Evolutionary conservation across 2,888 invertebrate species (phyloP), one percentile per base, ranked within the genome.

Genomic region (Gymnocheta viridis): DNA sequence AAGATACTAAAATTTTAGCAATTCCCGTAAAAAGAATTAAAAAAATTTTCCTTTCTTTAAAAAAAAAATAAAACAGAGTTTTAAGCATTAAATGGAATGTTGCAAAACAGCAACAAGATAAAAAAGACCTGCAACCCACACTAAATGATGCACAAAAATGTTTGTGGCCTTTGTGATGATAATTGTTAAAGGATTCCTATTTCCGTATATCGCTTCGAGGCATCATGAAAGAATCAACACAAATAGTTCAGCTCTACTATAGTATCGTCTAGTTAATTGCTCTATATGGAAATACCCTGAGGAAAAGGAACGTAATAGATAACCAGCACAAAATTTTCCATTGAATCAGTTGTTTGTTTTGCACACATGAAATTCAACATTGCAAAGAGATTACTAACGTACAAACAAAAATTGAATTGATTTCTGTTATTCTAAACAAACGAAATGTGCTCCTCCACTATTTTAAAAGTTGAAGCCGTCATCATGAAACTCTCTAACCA

Each of bases 131-230:
- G 49, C 58, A 70, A 77, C 67, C 76, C 72, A 77, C 76, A 77
- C 76, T 72, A 80, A 84, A 84, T 84, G 83, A 72, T 60, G 80
- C 80, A 76, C 83, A 72, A 72, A 76, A 84, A 80, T 83, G 83
- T 83, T 80, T 84, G 83, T 62, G 83, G 83, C 64, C 76, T 72
- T 67, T 76, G 83, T 80, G 80, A 70, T 80, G 83, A 83, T 83
- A 84, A 84, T 84, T 80, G 80, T 72, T 84, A 62, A 84, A 84
- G 78, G 72, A 67, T 74, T 73, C 41, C 41, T 60, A 56, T 67
- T 72, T 51, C 64, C 54, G 32, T 22, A 6, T 5, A 38, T 24
- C 9, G 22, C 22, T 56, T 4, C 12, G 27, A 19, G 12, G 64
- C 64, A 19, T 10, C 64, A 19, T 10, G 38, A 47, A 12, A 38